Evolutionary conservation across 1,140 invertebrate species (phyloP).

Genomic region (Magallana gigas): DNA sequence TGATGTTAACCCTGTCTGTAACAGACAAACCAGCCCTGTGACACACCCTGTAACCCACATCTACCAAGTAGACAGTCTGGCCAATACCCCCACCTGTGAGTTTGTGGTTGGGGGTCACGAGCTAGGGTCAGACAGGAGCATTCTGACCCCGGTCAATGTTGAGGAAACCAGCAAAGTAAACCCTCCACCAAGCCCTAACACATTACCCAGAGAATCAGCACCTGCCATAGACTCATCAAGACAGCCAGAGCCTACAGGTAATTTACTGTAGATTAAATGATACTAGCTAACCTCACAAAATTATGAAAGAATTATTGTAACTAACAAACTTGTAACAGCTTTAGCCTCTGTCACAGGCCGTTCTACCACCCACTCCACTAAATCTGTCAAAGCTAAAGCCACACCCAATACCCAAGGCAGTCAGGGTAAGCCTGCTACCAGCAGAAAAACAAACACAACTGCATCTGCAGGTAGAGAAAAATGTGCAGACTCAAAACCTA

Average conservation of each 20-base stretch:
- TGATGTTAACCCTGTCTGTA: not conserved
- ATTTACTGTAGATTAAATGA: not conserved
- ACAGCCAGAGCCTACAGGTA: not conserved
- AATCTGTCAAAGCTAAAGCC: slow-evolving; percentile 2
- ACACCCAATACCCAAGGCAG: not conserved
- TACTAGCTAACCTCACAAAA: not conserved
- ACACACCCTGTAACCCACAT: slow-evolving; percentile 8
- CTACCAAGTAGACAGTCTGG: slow-evolving; percentile 17
- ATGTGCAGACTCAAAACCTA: not conserved
- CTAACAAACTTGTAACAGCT: not conserved
- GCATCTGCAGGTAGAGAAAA: not conserved
- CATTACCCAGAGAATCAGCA: not conserved
- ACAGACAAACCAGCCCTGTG: not conserved
- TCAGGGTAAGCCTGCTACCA: not conserved
- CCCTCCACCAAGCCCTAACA: not conserved
- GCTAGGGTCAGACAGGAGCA: slow-evolving; percentile 7
- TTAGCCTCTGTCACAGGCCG: not conserved
- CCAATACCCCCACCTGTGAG: slow-evolving; percentile 19
- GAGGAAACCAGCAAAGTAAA: not conserved
- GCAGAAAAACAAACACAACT: not conserved
- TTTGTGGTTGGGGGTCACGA: not conserved
- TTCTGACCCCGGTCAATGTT: not conserved
- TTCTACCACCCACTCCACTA: not conserved
- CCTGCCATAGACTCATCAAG: not conserved
- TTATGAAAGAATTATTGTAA: not conserved